Conservation (phyloP, 2,113 vertebrate species). For the Chaetura pelagica region DNA sequence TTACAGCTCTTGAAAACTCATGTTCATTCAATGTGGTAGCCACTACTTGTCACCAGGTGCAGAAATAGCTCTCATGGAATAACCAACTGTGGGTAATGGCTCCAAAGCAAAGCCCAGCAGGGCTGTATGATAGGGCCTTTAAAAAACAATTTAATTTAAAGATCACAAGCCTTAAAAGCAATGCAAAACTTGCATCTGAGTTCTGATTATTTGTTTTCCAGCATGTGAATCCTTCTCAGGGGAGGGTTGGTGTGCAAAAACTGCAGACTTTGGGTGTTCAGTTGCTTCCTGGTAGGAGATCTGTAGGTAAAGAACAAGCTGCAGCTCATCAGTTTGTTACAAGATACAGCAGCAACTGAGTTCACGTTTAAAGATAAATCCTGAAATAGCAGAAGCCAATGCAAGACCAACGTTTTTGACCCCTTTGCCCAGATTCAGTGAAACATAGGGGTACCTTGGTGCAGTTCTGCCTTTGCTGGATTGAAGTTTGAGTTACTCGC, state of each 20-base stretch:
- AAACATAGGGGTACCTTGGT: neutral
- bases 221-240: neutral
- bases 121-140: neutral
- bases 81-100: neutral
- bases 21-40: neutral
- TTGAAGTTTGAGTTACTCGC: slow-evolving; percentile 31
- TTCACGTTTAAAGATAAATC: slow-evolving; percentile 19
- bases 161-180: neutral
- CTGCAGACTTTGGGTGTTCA: neutral
- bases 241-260: neutral
- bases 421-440: neutral
- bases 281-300: neutral
- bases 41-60: neutral
- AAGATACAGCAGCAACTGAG: neutral
- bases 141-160: neutral
- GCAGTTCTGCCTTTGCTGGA: slow-evolving; percentile 34
- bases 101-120: neutral
- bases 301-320: neutral
- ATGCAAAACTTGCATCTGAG: neutral
- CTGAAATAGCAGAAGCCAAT: neutral
- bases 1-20: neutral
- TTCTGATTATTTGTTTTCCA: neutral
- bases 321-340: neutral
- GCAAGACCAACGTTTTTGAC: neutral
- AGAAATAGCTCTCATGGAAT: neutral